phyloP scores from a whole-genome alignment of 2,113 vertebrate genomes.

The Tychaedon coryphoeus region DNA sequence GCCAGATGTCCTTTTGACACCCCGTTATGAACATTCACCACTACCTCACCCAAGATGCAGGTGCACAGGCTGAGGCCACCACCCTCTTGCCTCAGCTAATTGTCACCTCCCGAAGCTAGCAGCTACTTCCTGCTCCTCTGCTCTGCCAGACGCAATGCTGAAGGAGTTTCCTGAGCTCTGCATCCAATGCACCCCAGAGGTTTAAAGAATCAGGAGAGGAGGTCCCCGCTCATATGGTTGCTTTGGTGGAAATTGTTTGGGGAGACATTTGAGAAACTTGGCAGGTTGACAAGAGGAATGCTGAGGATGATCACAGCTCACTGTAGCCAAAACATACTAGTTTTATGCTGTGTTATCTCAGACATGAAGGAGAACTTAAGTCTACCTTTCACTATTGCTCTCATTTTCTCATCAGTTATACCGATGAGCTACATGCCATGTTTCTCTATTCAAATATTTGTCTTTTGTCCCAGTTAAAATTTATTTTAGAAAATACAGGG shows the following conservation, averaged over 20 bases:
- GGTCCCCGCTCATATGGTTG: accelerated
- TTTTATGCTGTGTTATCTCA: background rate
- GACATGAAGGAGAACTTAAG: background rate
- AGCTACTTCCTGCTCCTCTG: background rate
- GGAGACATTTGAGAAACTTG: background rate
- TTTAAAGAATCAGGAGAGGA: background rate
- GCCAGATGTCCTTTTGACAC: background rate
- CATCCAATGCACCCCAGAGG: accelerated
- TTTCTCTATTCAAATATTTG: background rate
- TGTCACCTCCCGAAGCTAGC: accelerated
- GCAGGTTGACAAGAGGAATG: background rate
- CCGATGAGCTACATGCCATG: background rate
- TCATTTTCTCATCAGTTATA: background rate
- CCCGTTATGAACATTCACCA: accelerated
- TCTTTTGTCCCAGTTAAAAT: background rate
- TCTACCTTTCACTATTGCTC: background rate
- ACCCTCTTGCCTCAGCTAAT: background rate
- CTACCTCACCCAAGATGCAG: background rate
- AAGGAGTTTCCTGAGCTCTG: background rate
- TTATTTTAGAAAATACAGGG: background rate
- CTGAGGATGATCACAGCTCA: background rate
- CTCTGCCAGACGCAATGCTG: background rate
- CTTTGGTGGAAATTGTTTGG: background rate
- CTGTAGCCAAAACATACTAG: background rate
- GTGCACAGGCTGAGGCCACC: background rate